Evolutionary conservation across 2,113 vertebrate species (phyloP).

Genomic region (Pangasianodon gigas): DNA sequence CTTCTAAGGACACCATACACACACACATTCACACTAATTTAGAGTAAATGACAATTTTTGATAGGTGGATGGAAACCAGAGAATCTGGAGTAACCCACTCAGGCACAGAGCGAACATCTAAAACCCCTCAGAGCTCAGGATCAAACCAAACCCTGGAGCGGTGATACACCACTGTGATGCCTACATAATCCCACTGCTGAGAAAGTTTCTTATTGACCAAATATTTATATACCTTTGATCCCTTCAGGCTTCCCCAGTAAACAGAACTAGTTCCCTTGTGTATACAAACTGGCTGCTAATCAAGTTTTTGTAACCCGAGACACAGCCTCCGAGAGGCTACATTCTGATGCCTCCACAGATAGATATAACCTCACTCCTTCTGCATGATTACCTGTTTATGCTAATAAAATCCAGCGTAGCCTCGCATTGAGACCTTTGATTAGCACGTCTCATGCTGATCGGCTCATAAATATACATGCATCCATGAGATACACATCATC

Average conservation of each 20-base stretch:
- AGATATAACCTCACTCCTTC: slow-evolving; percentile 45
- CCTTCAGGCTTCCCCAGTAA: not conserved
- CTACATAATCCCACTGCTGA: not conserved
- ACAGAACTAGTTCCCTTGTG: slow-evolving; percentile 24
- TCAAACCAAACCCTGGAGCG: not conserved
- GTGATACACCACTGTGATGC: not conserved
- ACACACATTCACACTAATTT: not conserved
- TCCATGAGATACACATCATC: slow-evolving; percentile 43
- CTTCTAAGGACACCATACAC: not conserved
- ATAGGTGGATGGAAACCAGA: not conserved
- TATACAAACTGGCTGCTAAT: slow-evolving; percentile 30
- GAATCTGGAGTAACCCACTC: not conserved
- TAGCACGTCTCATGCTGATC: slow-evolving; percentile 48
- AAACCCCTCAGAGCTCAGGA: not conserved
- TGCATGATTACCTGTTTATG: slow-evolving; percentile 57
- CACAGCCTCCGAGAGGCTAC: slow-evolving; percentile 13
- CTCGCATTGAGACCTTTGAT: slow-evolving; percentile 45
- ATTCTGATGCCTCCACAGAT: slow-evolving; percentile 43
- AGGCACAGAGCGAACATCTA: not conserved
- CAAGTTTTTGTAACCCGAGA: slow-evolving; percentile 30
- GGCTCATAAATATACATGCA: slow-evolving; percentile 52
- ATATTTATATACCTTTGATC: not conserved
- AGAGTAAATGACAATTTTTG: not conserved
- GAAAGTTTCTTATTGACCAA: not conserved
- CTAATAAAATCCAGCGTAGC: slow-evolving; percentile 53